Evolutionary conservation across 1,140 invertebrate species (phyloP).

Genomic region (Vanessa tameamea): DNA sequence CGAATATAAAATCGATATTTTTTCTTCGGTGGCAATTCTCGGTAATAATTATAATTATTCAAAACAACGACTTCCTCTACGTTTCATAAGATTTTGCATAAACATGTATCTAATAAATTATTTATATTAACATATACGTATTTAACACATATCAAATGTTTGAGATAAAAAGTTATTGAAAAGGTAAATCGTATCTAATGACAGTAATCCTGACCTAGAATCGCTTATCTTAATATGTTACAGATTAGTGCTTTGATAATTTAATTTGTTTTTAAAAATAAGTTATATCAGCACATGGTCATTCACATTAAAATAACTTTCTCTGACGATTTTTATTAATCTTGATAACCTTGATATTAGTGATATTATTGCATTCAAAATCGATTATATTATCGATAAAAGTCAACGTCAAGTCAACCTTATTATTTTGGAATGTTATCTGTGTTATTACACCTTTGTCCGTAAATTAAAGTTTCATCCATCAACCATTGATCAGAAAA

Average conservation of each 20-base stretch:
- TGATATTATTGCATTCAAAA: neutral
- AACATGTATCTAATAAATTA: neutral
- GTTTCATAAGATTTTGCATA: neutral
- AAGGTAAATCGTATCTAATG: neutral
- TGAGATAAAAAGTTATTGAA: neutral
- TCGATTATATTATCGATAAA: slow-evolving; percentile 2
- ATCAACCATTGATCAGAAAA: too few relatives aligned
- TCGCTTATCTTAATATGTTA: neutral
- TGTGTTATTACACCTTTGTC: too few relatives aligned
- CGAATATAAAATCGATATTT: neutral
- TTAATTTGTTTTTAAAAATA: neutral
- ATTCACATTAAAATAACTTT: neutral
- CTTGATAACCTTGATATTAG: neutral
- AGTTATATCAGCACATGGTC: neutral
- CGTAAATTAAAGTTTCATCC: too few relatives aligned
- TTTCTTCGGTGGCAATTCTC: neutral
- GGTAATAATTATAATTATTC: neutral
- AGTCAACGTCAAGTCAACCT: neutral
- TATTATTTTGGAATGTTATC: neutral
- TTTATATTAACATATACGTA: neutral
- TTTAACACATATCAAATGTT: neutral
- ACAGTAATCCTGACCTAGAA: slow-evolving; percentile 1
- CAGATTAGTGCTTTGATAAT: neutral
- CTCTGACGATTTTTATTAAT: neutral
- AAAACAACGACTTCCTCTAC: neutral